Conservation (phyloP, 2,888 invertebrate genomes). For the Andrena haemorrhoa region DNA sequence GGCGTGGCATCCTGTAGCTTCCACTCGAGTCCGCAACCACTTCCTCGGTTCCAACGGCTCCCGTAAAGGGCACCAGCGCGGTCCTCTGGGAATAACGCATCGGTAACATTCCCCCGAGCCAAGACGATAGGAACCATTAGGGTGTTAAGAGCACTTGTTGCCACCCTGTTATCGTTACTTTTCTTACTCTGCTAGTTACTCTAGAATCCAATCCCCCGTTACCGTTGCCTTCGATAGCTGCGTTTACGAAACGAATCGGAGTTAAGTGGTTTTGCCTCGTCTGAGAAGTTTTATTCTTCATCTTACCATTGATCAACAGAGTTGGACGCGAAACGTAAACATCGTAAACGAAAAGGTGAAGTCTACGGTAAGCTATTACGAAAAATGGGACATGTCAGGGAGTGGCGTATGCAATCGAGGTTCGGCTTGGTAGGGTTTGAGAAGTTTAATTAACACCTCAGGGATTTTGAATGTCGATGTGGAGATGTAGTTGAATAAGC, state of each 20-base stretch:
- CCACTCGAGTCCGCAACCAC: constrained; percentile 19
- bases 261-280: constrained; percentile 8
- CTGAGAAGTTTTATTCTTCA: background rate
- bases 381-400: too few relatives aligned
- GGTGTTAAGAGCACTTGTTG: constrained; percentile 80
- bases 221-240: constrained; percentile 9
- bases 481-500: too few relatives aligned
- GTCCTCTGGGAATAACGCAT: constrained; percentile 62
- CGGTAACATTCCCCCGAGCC: constrained; percentile 54
- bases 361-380: too few relatives aligned
- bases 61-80: constrained; percentile 18
- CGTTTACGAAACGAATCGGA: constrained; percentile 12
- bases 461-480: too few relatives aligned
- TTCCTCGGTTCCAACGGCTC: constrained; percentile 15
- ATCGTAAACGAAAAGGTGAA: background rate
- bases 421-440: too few relatives aligned
- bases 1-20: constrained; percentile 35
- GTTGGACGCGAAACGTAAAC: constrained; percentile 3
- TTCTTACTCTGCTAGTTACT: constrained; percentile 4
- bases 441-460: too few relatives aligned
- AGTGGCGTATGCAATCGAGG: too few relatives aligned
- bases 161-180: constrained; percentile 77
- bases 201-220: background rate
- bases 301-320: background rate
- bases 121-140: constrained; percentile 64